These are phyloP conservation scores for Prenolepis imparis DNA, from an alignment of 2,888 invertebrate species.

Conservation along the genomic window DNA sequence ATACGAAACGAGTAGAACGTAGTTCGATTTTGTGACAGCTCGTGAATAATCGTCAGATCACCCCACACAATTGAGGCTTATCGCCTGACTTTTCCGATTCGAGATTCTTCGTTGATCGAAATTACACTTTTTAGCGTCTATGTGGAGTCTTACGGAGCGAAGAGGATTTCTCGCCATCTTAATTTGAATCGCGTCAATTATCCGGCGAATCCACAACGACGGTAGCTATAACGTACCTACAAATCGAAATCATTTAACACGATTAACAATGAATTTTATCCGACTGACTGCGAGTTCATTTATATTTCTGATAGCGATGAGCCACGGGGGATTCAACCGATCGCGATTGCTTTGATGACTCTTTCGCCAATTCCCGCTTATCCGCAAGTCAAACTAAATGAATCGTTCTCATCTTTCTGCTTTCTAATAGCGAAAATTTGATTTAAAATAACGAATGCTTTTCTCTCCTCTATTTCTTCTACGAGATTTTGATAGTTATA, in stretches of 20 bases:
- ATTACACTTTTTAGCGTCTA: slow-evolving; percentile 22
- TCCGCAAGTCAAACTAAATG: slow-evolving; percentile 7
- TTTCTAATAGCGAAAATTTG: not conserved
- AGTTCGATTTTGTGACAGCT: slow-evolving; percentile 25
- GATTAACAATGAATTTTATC: slow-evolving; percentile 47
- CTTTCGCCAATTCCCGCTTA: slow-evolving; percentile 36
- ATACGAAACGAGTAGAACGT: slow-evolving; percentile 23
- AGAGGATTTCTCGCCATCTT: slow-evolving; percentile 30
- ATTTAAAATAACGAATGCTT: not conserved
- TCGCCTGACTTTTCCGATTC: not conserved
- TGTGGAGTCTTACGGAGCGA: not conserved
- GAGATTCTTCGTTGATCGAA: not conserved
- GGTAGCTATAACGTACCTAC: slow-evolving; percentile 3
- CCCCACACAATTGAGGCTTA: not conserved
- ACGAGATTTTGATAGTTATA: not conserved
- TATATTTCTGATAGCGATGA: slow-evolving; percentile 31
- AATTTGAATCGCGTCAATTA: slow-evolving; percentile 43
- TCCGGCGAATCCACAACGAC: not conserved
- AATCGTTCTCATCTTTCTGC: slow-evolving; percentile 9
- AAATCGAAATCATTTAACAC: slow-evolving; percentile 47
- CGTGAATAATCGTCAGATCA: slow-evolving; percentile 41
- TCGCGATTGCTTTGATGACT: slow-evolving; percentile 36
- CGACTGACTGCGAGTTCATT: slow-evolving; percentile 17
- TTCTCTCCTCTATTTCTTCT: not conserved
- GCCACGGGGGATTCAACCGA: slow-evolving; percentile 4